Conservation (phyloP, 2,888 invertebrate species). For the Drosophila hamatofila region DNA sequence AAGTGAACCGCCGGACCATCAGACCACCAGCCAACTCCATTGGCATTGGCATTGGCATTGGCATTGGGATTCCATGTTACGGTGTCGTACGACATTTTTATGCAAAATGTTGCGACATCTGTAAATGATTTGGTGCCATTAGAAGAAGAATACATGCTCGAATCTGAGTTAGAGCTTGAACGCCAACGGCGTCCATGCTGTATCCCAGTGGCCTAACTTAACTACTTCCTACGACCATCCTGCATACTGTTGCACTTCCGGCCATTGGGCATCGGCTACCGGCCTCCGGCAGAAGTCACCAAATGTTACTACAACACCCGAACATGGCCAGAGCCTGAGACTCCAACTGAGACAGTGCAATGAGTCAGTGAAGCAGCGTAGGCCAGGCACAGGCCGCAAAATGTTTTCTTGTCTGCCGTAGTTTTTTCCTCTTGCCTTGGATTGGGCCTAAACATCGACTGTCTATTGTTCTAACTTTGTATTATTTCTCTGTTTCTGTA, state of each 20-base stretch:
- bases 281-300: conserved; percentile 45
- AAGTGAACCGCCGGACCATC: neutral
- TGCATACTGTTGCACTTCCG: conserved; percentile 57
- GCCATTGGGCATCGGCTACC: conserved; percentile 5
- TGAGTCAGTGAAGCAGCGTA: conserved; percentile 12
- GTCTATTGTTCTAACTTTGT: conserved; percentile 5
- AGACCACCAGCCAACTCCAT: neutral
- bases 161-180: conserved; percentile 10
- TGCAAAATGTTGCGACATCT: conserved; percentile 76
- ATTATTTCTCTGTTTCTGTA: too few species aligned
- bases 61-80: conserved; percentile 2
- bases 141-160: conserved; percentile 39
- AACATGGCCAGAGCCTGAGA: conserved; percentile 11
- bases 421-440: neutral
- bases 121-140: conserved; percentile 80
- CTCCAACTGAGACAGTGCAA: conserved; percentile 4
- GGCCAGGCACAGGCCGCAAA: conserved; percentile 53
- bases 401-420: conserved; percentile 53
- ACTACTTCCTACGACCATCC: conserved; percentile 56
- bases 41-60: neutral
- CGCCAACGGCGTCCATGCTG: conserved; percentile 1
- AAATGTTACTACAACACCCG: conserved; percentile 36
- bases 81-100: conserved; percentile 68
- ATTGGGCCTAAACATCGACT: neutral
- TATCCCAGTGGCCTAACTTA: conserved; percentile 38